Conservation (phyloP, 2,797 vertebrate genomes). For the Chaenodraco wilsoni region DNA sequence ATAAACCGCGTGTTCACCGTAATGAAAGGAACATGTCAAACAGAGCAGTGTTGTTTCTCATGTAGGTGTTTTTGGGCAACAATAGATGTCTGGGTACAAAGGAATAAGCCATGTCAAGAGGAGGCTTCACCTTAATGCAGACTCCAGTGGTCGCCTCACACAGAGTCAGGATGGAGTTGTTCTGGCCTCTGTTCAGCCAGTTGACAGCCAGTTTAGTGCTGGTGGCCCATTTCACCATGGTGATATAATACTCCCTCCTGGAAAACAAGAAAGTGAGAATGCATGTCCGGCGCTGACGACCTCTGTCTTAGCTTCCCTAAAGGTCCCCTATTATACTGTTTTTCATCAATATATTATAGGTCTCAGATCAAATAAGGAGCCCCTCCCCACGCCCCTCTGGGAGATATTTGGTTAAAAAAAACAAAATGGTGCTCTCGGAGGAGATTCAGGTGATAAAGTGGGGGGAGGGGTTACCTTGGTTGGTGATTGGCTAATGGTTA, state of each 20-base stretch:
- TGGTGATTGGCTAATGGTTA: too few relatives aligned
- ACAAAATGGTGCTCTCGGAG: too few relatives aligned
- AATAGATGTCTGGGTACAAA: slow-evolving; percentile 1
- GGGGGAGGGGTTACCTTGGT: too few relatives aligned
- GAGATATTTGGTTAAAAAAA: too few relatives aligned
- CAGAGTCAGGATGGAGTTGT: slow-evolving; percentile 95
- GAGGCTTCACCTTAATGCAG: slow-evolving; percentile 90
- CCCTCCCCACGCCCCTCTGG: too few relatives aligned
- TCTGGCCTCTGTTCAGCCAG: slow-evolving; percentile 98
- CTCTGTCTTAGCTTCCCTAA: not conserved
- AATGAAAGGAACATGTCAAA: not conserved
- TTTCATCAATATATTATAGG: too few relatives aligned
- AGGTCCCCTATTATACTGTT: too few relatives aligned
- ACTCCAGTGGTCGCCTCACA: slow-evolving; percentile 96
- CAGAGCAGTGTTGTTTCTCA: not conserved
- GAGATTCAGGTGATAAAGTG: too few relatives aligned
- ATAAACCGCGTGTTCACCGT: slow-evolving; percentile 1
- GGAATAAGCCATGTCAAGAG: not conserved
- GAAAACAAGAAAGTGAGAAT: slow-evolving; percentile 29
- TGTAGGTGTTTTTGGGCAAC: not conserved
- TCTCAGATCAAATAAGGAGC: too few relatives aligned
- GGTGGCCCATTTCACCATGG: slow-evolving; percentile 98
- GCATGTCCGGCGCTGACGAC: slow-evolving; percentile 19
- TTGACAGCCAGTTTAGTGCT: slow-evolving; percentile 97
- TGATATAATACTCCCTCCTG: slow-evolving; percentile 94